Base-by-base conservation (phyloP, 2,113 vertebrate species). In the Acanthochromis polyacanthus region DNA sequence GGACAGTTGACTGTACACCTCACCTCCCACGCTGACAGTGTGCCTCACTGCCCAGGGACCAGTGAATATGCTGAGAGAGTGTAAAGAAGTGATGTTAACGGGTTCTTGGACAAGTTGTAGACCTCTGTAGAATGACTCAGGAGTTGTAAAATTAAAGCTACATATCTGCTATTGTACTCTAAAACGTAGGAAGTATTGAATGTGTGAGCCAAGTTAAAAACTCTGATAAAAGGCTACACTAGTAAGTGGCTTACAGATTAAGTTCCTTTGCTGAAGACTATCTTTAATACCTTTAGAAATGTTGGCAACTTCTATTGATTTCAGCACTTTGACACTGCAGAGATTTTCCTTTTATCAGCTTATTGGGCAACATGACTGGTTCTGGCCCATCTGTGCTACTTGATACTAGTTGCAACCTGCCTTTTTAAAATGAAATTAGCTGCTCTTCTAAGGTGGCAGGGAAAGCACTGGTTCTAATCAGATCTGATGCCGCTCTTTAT, bases 1-100 rank as follows among this genome's bases (percentile, higher is more conserved):
- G 22, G 70, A 55, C 50, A 55, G 58, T 23, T 59, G 57, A 72
- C 63, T 73, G 71, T 61, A 43, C 23, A 30, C 38, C 56, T 58
- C 17, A 45, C 66, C 69, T 81, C 65, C 69, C 59, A 43, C 17
- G 8, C 20, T 20, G 66, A 67, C 70, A 73, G 48, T 32, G 66
- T 20, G 51, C 61, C 52, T 78, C 65, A 61, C 50, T 57, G 55
- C 30, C 52, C 71, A 23, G 52, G 66, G 67, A 59, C 25, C 9
- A 68, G 45, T 50, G 55, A 38, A 32, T 14, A 20, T 48, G 6
- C 53, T 36, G 32, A 7, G 30, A 8, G 16, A 51, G 59, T 30
- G 43, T n/a, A 51, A 25, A 50, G 45, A 25, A 50, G 45, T 10
- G 19, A 43, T 65, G 10, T 56, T 10, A 59, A 45, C 38, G 17